Evolutionary conservation across 2,797 vertebrate genomes (phyloP).

Genomic region (Sebastes umbrosus): DNA sequence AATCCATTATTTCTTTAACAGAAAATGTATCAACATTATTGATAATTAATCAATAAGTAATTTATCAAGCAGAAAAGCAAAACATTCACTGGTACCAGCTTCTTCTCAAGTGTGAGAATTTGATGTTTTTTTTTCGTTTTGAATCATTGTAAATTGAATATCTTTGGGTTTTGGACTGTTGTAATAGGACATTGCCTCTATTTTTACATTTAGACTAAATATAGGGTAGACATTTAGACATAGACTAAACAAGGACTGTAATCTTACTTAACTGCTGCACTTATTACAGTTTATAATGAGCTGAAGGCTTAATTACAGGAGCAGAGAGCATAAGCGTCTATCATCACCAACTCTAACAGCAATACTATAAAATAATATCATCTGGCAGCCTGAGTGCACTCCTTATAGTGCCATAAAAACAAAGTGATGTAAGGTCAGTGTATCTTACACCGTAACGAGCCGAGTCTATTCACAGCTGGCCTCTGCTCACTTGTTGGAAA

Average conservation of each 20-base stretch:
- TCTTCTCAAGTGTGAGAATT: background rate
- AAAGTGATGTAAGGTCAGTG: conserved; percentile 17
- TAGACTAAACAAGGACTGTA: background rate
- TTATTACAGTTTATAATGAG: background rate
- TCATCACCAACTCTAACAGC: background rate
- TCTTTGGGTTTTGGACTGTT: background rate
- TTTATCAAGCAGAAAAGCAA: background rate
- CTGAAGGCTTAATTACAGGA: background rate
- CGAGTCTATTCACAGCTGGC: conserved; percentile 24
- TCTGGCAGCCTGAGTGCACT: background rate
- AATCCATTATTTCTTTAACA: background rate
- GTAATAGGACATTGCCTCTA: background rate
- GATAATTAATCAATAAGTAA: background rate
- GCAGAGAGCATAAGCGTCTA: background rate
- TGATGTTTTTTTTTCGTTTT: background rate
- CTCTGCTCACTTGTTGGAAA: conserved; percentile 8
- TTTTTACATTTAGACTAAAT: background rate
- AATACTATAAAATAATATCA: background rate
- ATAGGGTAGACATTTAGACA: no score
- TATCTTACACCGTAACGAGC: conserved; percentile 9
- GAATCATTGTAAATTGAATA: background rate
- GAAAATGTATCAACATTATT: background rate
- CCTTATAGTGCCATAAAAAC: background rate
- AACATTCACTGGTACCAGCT: background rate
- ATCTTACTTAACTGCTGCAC: background rate